Evolutionary conservation across 2,113 vertebrate species (phyloP).

Genomic region (Gallinago media): DNA sequence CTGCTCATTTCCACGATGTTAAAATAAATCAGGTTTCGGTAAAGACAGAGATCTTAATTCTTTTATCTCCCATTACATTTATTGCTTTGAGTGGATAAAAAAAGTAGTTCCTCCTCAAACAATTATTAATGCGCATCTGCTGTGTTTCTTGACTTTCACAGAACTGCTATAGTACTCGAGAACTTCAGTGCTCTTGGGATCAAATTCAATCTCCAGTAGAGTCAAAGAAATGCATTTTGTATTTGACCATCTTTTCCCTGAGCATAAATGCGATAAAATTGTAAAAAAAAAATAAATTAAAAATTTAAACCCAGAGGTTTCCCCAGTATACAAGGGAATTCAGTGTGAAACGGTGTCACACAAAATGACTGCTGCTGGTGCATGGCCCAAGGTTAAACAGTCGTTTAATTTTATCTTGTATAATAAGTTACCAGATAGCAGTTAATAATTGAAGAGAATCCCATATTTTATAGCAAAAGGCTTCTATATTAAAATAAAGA

Average conservation of each 20-base stretch:
- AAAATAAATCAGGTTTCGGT: not conserved
- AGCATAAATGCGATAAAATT: not conserved
- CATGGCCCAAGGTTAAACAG: constrained; percentile 19
- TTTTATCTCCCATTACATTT: not conserved
- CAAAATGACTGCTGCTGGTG: not conserved
- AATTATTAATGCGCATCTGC: not conserved
- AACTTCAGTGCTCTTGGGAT: not conserved
- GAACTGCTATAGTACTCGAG: not conserved
- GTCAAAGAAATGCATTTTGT: not conserved
- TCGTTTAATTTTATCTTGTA: constrained; percentile 38
- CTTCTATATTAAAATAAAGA: not conserved
- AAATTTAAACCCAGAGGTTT: not conserved
- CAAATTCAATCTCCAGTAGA: not conserved
- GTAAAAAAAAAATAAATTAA: not conserved
- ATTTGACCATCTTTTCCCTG: not conserved
- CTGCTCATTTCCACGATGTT: not conserved
- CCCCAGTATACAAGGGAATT: not conserved
- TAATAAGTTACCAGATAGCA: constrained; percentile 44
- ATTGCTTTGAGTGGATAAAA: not conserved
- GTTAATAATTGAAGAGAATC: constrained; percentile 49
- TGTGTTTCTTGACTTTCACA: not conserved
- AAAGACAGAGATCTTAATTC: not conserved
- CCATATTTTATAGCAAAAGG: not conserved
- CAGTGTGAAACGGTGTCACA: not conserved
- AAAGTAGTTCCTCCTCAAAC: not conserved